Percentiles rank a stretch among this genome's conserved stretches.
Conservation (phyloP, 1,140 invertebrate species). For the Bombus confusus region DNA sequence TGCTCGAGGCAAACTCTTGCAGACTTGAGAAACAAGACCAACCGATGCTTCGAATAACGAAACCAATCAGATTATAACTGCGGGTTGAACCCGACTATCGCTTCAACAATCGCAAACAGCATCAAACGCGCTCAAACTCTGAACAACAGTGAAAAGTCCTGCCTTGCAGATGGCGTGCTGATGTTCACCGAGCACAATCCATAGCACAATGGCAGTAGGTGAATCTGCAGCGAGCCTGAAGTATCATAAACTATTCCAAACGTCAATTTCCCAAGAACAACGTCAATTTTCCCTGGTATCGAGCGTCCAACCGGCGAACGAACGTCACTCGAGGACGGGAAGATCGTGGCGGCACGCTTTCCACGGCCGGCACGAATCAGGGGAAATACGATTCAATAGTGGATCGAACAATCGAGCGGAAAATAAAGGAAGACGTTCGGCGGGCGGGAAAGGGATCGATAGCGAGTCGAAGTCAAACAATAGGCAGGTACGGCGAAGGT, state of each 20-base stretch:
- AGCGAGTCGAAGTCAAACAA: not conserved
- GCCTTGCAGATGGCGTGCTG: not conserved
- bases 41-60: too few species aligned
- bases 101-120: not conserved
- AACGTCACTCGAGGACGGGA: not conserved
- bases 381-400: not conserved
- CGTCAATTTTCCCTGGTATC: not conserved
- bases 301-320: not conserved
- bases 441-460: not conserved
- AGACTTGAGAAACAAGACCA: too few species aligned
- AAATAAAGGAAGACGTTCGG: not conserved
- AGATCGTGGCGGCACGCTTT: not conserved
- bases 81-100: not conserved
- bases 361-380: not conserved
- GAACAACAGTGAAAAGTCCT: not conserved
- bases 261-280: not conserved
- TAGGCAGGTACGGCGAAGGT: not conserved
- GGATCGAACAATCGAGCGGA: constrained; percentile 1
- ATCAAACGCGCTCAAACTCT: not conserved
- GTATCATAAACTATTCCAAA: not conserved
- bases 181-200: too few species aligned
- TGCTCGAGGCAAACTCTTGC: too few species aligned
- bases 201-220: not conserved
- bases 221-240: not conserved
- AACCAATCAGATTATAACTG: too few species aligned